Conservation (phyloP, 2,888 invertebrate genomes). For the Diplazon laetatorius region DNA sequence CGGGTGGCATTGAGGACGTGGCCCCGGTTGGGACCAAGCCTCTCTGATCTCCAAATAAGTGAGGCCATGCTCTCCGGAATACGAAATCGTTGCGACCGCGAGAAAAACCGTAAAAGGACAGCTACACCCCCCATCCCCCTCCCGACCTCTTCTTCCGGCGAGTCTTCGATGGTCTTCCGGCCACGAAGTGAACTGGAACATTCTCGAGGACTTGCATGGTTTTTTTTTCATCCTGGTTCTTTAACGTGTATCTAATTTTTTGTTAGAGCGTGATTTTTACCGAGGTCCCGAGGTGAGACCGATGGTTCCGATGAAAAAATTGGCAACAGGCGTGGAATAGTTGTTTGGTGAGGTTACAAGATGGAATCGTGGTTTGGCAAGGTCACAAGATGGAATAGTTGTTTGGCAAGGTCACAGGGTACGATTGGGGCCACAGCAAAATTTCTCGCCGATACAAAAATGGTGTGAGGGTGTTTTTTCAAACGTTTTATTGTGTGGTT, state of each 20-base stretch:
- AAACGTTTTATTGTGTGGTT: no score
- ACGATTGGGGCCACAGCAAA: no score
- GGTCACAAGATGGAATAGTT: no score
- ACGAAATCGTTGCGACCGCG: constrained; percentile 74
- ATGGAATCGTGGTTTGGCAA: no score
- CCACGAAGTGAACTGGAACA: constrained; percentile 2
- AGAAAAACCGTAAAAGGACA: constrained; percentile 54
- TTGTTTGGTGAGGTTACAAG: no score
- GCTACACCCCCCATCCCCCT: constrained; percentile 27
- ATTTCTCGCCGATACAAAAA: no score
- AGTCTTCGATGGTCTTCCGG: constrained; percentile 39
- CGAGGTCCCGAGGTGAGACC: no score
- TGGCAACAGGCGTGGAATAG: no score
- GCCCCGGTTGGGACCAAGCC: constrained; percentile 66
- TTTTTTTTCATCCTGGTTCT: constrained; percentile 11
- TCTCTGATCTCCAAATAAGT: constrained; percentile 82
- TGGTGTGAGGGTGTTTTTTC: no score
- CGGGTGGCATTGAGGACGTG: constrained; percentile 62
- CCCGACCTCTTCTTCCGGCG: no score
- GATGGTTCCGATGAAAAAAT: no score
- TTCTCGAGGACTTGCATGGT: constrained; percentile 23
- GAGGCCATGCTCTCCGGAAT: constrained; percentile 80
- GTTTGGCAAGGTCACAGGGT: no score
- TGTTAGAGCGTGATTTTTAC: not conserved
- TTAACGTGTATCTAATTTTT: constrained; percentile 9